Evolutionary conservation across 2,888 invertebrate genomes (phyloP), one percentile per base, ranked within the genome.

Genomic region (Erannis defoliaria): DNA sequence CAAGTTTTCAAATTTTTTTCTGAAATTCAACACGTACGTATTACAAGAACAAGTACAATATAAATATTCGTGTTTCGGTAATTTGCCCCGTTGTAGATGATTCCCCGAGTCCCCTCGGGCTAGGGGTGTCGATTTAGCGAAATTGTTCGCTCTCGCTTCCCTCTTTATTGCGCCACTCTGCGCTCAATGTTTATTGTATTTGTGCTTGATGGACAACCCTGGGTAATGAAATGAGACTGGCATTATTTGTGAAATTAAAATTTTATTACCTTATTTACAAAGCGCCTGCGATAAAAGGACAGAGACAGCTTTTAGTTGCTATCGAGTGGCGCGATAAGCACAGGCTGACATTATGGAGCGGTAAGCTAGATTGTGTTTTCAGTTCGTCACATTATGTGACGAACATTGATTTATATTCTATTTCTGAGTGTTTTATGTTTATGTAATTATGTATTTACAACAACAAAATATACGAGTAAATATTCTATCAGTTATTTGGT

Each of bases 51-150:
- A 8, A 26, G 26, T 6, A 33, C 12, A 12, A 33, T n/a, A 33
- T 33, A 33, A 4, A 12, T 33, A 33, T 12, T n/a, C 12, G n/a
- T n/a, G 12, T 3, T 33, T 33, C 1, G 33, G n/a, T n/a, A 33
- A 33, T 33, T n/a, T 4, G 12, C 4, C n/a, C n/a, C 33, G 26
- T 8, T 5, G 8, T 26, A 26, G 26, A 26, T 26, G 8, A 26
- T 26, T 26, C 26, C 68, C 65, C 35, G 63, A 65, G 40, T 56
- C 54, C 63, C 50, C 40, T 31, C 48, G 42, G 51, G 33, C 63
- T 64, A 68, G 69, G 70, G 70, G 70, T 71, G 74, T 73, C 74
- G 73, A 74, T 74, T 68, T 67, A 67, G 64, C 62, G 67, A 73
- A 70, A 74, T 69, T 66, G 70, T 65, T 64, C 57, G 64, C 58